Percentiles rank a stretch among this genome's conserved stretches.
These are phyloP conservation scores for Lontra canadensis DNA, from an alignment of 2,113 vertebrate species.

Conservation along the genomic window DNA sequence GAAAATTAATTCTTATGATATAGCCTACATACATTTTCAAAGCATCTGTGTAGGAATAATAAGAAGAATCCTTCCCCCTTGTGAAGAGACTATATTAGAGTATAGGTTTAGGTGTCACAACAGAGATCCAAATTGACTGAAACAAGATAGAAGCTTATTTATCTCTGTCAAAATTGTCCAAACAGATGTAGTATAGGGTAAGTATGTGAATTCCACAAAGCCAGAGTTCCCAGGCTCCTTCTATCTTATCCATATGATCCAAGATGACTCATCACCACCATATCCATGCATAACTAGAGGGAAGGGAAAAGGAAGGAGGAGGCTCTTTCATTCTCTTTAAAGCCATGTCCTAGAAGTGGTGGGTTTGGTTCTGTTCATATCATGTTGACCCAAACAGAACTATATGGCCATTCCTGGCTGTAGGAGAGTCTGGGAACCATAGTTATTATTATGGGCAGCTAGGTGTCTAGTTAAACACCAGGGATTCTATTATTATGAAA, in stretches of 20 bases:
- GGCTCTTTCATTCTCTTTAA: not conserved
- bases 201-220: not conserved
- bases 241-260: conserved; percentile 22
- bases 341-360: not conserved
- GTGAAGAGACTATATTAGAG: not conserved
- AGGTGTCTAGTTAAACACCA: not conserved
- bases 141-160: conserved; percentile 19
- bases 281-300: not conserved
- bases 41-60: not conserved
- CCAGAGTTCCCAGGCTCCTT: not conserved
- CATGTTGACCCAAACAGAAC: not conserved
- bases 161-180: not conserved
- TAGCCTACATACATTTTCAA: not conserved
- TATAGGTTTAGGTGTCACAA: not conserved
- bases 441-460: not conserved
- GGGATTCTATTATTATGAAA: conserved; percentile 30
- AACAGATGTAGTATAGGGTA: not conserved
- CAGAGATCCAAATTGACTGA: not conserved
- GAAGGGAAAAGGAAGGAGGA: not conserved
- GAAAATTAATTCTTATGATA: conserved; percentile 4
- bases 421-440: not conserved
- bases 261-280: conserved; percentile 16
- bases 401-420: not conserved
- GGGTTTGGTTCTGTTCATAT: not conserved
- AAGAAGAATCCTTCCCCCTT: not conserved